Evolutionary conservation across 2,888 invertebrate genomes (phyloP), one percentile per base, ranked within the genome.

Genomic region (Falcaria lacertinaria): DNA sequence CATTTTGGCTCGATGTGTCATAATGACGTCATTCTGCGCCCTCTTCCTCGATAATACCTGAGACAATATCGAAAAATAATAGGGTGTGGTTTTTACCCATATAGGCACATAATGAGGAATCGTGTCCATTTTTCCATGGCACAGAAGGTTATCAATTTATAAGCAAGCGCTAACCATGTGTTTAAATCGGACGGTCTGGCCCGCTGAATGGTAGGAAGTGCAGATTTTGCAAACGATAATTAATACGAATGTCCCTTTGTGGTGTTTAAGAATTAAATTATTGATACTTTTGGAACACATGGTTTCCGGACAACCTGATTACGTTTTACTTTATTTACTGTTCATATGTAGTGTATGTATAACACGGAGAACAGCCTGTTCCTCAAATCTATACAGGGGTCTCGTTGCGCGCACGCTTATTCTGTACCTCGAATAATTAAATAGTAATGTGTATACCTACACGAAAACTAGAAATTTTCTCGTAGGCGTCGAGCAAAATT

Each of bases 101-200:
- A 55, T 48, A 39, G 44, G 55, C 41, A 33, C 47, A 40, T 43
- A 49, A 54, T 55, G 54, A 67, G 57, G 67, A 60, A 64, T 65
- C 44, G 47, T 52, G 46, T 48, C 54, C 54, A 57, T 57, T 60
- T 58, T 48, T 59, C 48, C 56, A 48, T 47, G 53, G 51, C 38
- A 46, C 8, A 45, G 46, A 58, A 61, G 57, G 55, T 49, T 53
- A 43, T 39, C 62, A 64, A 68, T 69, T 69, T 67, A 60, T 67
- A 48, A 51, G 47, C 66, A 48, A 51, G 47, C 51, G 45, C 41
- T 55, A 52, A 53, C 56, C 54, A 54, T 41, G 42, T 48, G 44
- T 43, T 59, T 68, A 66, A 65, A 60, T 64, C 63, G 60, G 50
- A 42, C 50, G 49, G 41, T 45, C 50, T 45, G 45, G 44, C 34